Base-by-base conservation (phyloP, 1,140 invertebrate genomes). In the Battus philenor region DNA sequence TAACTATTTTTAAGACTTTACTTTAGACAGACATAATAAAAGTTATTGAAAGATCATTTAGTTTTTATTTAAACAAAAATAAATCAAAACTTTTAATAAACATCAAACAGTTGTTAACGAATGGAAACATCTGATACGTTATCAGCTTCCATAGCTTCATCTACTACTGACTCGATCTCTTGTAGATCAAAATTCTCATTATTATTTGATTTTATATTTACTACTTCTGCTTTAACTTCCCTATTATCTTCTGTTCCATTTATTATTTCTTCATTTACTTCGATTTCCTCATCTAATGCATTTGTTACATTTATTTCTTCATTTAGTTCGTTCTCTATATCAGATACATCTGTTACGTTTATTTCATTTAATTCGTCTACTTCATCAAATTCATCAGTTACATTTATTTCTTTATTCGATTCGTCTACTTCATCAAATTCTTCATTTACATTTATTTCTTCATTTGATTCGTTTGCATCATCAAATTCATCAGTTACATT, bases 11-110 rank as follows among this genome's bases (percentile, higher is more conserved):
- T 41, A 31, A 32, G 36, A 36, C 11, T 10, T 20, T 44, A 36
- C 11, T 10, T 20, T 44, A 47, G 31, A 55, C 56, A 56, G 41
- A 52, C 43, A 59, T 60, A 66, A 61, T 68, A 64, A 64, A 65
- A 12, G 39, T 17, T 47, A 36, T 16, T 29, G 18, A 7, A 36
- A 47, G 30, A 9, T 22, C 4, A 45, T 13, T 9, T 33, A n/a
- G n/a, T 15, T 3, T 26, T 16, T 17, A 29, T 18, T 56, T 47
- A 50, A 52, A 34, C 47, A 30, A 33, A 47, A 49, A 38, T 29
- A 16, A 36, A 2, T n/a, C n/a, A n/a, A n/a, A n/a, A n/a, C n/a
- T n/a, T n/a, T n/a, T n/a, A n/a, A n/a, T n/a, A n/a, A n/a, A n/a
- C n/a, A n/a, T n/a, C n/a, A n/a, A n/a, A n/a, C n/a, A n/a, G n/a